These are phyloP conservation scores for Theonella swinhoei DNA, from an alignment of 37 sponge, comb jelly and placozoan genomes.

Conservation along the genomic window DNA sequence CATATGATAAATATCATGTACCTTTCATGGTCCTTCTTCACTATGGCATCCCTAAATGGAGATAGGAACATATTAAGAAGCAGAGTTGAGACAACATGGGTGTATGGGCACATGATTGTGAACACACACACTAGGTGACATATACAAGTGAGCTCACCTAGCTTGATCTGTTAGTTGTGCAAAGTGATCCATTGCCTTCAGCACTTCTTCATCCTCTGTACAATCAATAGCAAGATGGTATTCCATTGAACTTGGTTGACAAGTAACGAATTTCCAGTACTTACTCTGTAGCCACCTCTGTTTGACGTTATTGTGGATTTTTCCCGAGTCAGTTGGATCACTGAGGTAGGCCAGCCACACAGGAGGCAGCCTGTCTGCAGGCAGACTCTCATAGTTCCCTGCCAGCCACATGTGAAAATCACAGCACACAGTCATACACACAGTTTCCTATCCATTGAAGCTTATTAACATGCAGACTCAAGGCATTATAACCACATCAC, in stretches of 20 bases:
- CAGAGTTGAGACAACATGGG: no score
- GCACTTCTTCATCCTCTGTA: conserved; percentile 72
- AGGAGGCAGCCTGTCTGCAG: conserved; percentile 57
- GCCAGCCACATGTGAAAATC: no score
- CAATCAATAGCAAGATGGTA: neutral
- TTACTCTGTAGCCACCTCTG: conserved; percentile 73
- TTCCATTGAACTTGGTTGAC: neutral
- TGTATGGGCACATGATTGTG: no score
- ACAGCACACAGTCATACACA: no score
- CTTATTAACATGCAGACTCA: no score
- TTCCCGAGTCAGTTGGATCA: conserved; percentile 90
- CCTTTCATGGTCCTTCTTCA: conserved; percentile 47
- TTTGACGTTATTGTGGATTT: conserved; percentile 81
- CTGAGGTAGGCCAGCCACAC: conserved; percentile 86
- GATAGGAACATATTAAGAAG: neutral
- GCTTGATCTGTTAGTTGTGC: conserved; percentile 71
- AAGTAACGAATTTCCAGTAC: neutral
- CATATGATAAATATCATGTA: no score
- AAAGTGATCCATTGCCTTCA: conserved; percentile 78
- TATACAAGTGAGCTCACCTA: conserved; percentile 53
- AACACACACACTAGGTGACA: no score
- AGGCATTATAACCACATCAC: no score
- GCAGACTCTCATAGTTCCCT: conserved; percentile 66
- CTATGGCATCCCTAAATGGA: conserved; percentile 63
- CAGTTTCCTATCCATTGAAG: no score